These are phyloP conservation scores for Zaprionus nigranus DNA, from an alignment of 1,140 invertebrate genomes.

Conservation along the genomic window DNA sequence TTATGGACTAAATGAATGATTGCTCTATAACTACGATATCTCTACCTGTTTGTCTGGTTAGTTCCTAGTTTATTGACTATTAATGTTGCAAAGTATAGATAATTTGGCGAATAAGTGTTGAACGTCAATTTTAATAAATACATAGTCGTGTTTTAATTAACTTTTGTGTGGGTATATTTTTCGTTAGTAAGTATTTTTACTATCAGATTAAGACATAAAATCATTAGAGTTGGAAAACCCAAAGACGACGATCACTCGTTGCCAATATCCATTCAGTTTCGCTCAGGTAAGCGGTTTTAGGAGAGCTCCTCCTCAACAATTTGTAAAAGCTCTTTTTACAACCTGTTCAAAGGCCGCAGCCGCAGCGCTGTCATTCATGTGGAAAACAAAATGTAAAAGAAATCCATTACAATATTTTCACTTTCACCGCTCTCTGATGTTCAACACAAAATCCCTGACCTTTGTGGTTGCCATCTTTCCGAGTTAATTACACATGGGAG, in stretches of 20 bases:
- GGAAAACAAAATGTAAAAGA: constrained; percentile 48
- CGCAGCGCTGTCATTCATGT: constrained; percentile 34
- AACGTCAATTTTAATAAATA: neutral
- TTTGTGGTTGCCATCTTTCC: constrained; percentile 56
- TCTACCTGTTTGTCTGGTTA: neutral
- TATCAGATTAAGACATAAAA: neutral
- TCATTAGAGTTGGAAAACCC: neutral
- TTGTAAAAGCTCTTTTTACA: constrained; percentile 28
- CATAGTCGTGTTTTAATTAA: too few species aligned
- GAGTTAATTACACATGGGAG: constrained; percentile 68
- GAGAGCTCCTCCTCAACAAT: neutral
- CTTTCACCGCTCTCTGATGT: constrained; percentile 61
- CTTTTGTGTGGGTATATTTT: too few species aligned
- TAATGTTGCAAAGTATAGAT: neutral
- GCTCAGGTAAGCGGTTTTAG: neutral
- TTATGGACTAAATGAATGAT: neutral
- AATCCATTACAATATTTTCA: constrained; percentile 62
- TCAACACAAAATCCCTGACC: constrained; percentile 70
- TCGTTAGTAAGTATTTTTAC: neutral
- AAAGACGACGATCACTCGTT: neutral
- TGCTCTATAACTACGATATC: neutral
- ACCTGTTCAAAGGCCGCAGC: constrained; percentile 40
- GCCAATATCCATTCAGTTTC: constrained; percentile 18
- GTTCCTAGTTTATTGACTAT: neutral
- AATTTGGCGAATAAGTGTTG: neutral